phyloP scores from a whole-genome alignment of 1,140 invertebrate genomes.

The Thaumetopoea pityocampa region DNA sequence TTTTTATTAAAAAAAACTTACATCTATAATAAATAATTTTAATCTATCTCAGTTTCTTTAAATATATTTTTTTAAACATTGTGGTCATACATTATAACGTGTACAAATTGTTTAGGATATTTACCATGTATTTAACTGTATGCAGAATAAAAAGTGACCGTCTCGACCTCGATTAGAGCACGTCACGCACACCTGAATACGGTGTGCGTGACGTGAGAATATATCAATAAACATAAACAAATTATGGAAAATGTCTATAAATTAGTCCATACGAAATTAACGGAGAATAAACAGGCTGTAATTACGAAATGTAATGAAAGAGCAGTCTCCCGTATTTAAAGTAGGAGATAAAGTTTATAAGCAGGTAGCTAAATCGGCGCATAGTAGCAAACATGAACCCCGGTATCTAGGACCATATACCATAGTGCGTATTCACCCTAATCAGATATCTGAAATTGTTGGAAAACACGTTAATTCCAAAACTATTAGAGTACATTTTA shows the following conservation, averaged over 20 bases:
- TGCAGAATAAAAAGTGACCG: too few relatives aligned
- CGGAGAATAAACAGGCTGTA: conserved; percentile 29
- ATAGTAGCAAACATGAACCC: conserved; percentile 28
- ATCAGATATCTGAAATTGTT: conserved; percentile 31
- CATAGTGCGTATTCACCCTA: conserved; percentile 30
- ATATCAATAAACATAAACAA: conserved; percentile 18
- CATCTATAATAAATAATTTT: too few relatives aligned
- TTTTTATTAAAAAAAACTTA: too few relatives aligned
- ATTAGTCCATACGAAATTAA: conserved; percentile 14
- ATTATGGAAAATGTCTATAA: conserved; percentile 21
- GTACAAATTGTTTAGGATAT: too few relatives aligned
- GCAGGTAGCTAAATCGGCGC: conserved; percentile 28
- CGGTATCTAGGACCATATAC: conserved; percentile 35
- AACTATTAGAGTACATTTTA: conserved; percentile 27
- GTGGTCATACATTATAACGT: too few relatives aligned
- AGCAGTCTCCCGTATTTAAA: conserved; percentile 18
- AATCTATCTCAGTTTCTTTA: too few relatives aligned
- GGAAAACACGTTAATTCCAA: conserved; percentile 29
- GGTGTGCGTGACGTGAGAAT: too few relatives aligned
- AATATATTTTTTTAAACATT: too few relatives aligned
- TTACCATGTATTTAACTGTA: too few relatives aligned
- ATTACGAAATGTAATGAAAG: conserved; percentile 21
- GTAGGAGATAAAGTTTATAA: conserved; percentile 33
- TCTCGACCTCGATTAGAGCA: too few relatives aligned
- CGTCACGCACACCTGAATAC: too few relatives aligned